These are phyloP conservation scores for Colletes gigas DNA, from an alignment of 1,140 invertebrate species.

Conservation along the genomic window DNA sequence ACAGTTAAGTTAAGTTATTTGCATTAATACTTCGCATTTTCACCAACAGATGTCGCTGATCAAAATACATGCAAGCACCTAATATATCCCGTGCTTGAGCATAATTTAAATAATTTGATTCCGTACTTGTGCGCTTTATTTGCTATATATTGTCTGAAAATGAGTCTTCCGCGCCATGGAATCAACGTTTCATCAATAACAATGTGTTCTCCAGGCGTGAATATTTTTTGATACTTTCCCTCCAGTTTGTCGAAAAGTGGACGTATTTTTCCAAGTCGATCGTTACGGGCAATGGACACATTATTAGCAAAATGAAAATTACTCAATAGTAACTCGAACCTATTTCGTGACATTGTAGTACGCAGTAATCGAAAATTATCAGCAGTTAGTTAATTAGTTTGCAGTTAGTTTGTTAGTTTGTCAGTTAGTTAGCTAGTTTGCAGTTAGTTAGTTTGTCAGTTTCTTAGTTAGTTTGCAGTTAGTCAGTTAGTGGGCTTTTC, in stretches of 20 bases:
- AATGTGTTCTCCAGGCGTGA: constrained; percentile 61
- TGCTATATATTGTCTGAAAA: constrained; percentile 70
- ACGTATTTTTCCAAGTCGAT: constrained; percentile 65
- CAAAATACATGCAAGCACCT: too few relatives aligned
- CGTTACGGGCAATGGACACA: constrained; percentile 42
- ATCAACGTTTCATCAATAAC: constrained; percentile 70
- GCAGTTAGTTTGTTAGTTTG: too few relatives aligned
- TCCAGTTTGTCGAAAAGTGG: constrained; percentile 56
- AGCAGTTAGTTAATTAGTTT: too few relatives aligned
- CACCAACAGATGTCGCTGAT: too few relatives aligned
- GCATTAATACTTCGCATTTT: too few relatives aligned
- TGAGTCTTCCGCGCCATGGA: constrained; percentile 68
- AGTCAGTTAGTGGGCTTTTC: too few relatives aligned
- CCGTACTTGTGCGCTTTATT: constrained; percentile 69
- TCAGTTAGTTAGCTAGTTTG: too few relatives aligned
- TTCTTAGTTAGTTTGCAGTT: too few relatives aligned
- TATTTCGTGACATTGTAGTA: constrained; percentile 62
- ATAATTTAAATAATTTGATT: constrained; percentile 70
- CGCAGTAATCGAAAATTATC: constrained; percentile 36
- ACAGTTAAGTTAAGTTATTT: too few relatives aligned
- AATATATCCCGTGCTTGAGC: constrained; percentile 56
- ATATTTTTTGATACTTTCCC: constrained; percentile 58
- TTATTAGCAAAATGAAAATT: constrained; percentile 66
- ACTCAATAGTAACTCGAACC: constrained; percentile 67
- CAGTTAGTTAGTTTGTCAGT: too few relatives aligned